Conservation (phyloP, 2,888 invertebrate species). For the Thera britannica region DNA sequence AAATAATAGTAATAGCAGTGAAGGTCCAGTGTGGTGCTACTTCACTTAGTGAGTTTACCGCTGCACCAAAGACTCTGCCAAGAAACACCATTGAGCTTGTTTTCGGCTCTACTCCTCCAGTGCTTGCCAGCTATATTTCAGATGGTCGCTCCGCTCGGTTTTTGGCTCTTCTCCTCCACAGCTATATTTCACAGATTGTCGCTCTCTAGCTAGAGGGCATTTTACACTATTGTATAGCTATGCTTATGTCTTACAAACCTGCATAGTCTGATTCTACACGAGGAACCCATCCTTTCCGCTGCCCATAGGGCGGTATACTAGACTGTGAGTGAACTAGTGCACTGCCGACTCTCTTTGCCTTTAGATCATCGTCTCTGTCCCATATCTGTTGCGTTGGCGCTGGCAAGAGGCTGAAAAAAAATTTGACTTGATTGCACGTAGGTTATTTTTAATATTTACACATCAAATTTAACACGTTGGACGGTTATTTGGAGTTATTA, state of each 20-base stretch:
- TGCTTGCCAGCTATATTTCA: too few relatives aligned
- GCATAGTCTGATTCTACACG: slow-evolving; percentile 90
- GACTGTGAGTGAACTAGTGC: slow-evolving; percentile 91
- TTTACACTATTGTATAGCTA: too few relatives aligned
- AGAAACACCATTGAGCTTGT: too few relatives aligned
- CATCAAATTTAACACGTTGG: not conserved
- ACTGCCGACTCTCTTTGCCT: slow-evolving; percentile 82
- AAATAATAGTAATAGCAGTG: too few relatives aligned
- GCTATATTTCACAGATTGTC: too few relatives aligned
- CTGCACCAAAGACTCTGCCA: too few relatives aligned
- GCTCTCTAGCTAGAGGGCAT: too few relatives aligned
- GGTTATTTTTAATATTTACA: slow-evolving; percentile 15
- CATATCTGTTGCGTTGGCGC: slow-evolving; percentile 94
- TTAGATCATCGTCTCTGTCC: slow-evolving; percentile 94
- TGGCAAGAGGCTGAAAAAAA: slow-evolving; percentile 89
- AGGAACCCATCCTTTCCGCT: slow-evolving; percentile 97
- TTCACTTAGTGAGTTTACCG: too few relatives aligned
- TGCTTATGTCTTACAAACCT: slow-evolving; percentile 54
- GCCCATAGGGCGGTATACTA: slow-evolving; percentile 96
- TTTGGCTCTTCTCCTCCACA: too few relatives aligned
- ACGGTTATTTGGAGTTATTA: not conserved
- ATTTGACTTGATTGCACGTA: slow-evolving; percentile 4
- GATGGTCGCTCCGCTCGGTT: too few relatives aligned
- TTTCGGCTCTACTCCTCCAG: too few relatives aligned
- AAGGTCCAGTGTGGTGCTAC: too few relatives aligned